phyloP scores from a whole-genome alignment of 2,888 invertebrate genomes.

The Tiphia femorata region DNA sequence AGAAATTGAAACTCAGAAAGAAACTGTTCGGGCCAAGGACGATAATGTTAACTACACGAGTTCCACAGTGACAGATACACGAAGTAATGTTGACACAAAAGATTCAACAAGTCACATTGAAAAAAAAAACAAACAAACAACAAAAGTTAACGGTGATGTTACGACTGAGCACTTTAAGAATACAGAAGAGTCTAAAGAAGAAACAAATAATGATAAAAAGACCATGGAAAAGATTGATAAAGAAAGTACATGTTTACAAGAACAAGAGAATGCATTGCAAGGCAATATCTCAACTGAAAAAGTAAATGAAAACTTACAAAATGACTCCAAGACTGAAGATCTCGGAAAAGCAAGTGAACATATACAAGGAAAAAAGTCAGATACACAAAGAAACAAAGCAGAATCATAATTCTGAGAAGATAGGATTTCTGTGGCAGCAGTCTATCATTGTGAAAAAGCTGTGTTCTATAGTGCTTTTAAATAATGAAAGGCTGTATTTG shows the following conservation, averaged over 20 bases:
- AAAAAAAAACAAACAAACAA: slow-evolving; percentile 21
- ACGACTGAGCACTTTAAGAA: slow-evolving; percentile 11
- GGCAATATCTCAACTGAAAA: slow-evolving; percentile 13
- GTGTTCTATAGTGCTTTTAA: too few species aligned
- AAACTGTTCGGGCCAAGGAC: slow-evolving; percentile 4
- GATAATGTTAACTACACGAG: slow-evolving; percentile 5
- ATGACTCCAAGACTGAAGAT: slow-evolving; percentile 40
- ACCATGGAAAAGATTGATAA: background rate
- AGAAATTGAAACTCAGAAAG: slow-evolving; percentile 12
- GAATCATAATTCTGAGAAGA: slow-evolving; percentile 58
- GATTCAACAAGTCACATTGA: background rate
- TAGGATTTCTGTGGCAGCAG: background rate
- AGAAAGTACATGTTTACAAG: slow-evolving; percentile 7
- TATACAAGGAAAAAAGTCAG: slow-evolving; percentile 55
- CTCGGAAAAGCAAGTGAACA: slow-evolving; percentile 46
- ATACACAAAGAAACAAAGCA: slow-evolving; percentile 54
- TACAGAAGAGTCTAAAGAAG: slow-evolving; percentile 17
- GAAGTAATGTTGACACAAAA: background rate
- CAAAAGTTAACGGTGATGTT: slow-evolving; percentile 38
- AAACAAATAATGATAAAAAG: slow-evolving; percentile 1
- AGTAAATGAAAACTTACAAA: slow-evolving; percentile 2
- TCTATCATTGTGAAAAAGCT: too few species aligned
- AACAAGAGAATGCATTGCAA: slow-evolving; percentile 13
- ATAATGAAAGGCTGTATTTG: too few species aligned
- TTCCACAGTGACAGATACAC: background rate